Base-by-base conservation (phyloP, 2,888 invertebrate species). In the Resseliella maxima region DNA sequence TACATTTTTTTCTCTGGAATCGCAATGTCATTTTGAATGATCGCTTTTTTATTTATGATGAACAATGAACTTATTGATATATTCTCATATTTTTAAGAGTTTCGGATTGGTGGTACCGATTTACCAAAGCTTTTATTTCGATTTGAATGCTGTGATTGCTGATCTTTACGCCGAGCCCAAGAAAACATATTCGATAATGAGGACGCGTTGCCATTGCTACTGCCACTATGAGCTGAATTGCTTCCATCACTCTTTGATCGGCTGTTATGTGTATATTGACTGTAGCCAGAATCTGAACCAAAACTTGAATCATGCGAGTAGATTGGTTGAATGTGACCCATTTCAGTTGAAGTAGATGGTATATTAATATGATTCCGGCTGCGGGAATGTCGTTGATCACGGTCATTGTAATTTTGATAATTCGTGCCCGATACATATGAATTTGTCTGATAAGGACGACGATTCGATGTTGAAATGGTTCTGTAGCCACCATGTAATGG, bases 281-380 rank as follows among this genome's bases (percentile, higher is more conserved):
- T 96, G 91, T 96, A 96, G 15, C 96, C 96, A 85, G 96, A 96
- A 91, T 96, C 96, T 12, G 96, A 96, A 45, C 96, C 96, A 88
- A 96, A 95, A 5, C 95, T 95, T 6, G 95, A 95, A 89, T 95
- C 95, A 88, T 94, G 94, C 87, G 94, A 94, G 86, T 94, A 94
- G 64, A 94, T 38, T 85, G 85, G 83, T 38, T 86, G 86, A 2
- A 50, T 46, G 15, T 50, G 85, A 12, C 46, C 35, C 35, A 85
- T 41, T n/a, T 45, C 35, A 86, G 86, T 31, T 86, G 86, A 64
- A 86, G 87, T 83, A 21, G 83, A 83, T n/a, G 83, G n/a, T n/a
- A 83, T 83, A 21, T 38, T 38, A 38, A 38, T 41, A 59, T 86
- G 86, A 85, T 88, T 87, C 86, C 88, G 85, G 85, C 87, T 87